These are phyloP conservation scores for Eurois occulta DNA, from an alignment of 2,888 invertebrate species.

Conservation along the genomic window DNA sequence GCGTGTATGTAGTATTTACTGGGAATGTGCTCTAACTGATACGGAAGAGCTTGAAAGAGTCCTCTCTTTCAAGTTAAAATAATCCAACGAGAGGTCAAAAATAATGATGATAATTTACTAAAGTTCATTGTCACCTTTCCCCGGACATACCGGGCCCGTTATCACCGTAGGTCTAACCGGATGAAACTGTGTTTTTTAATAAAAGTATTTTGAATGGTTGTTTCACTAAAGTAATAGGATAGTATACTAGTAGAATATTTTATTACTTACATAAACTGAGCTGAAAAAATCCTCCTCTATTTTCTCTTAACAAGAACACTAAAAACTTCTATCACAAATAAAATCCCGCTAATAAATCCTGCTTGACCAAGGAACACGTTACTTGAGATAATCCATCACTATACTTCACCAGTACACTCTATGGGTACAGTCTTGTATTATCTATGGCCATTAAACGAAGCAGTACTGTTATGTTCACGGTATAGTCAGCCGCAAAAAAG, in stretches of 20 bases:
- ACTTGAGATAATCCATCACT: constrained; percentile 37
- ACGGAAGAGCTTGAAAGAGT: background rate
- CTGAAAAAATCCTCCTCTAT: no score
- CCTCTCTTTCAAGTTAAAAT: no score
- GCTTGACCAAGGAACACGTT: constrained; percentile 32
- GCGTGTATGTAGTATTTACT: background rate
- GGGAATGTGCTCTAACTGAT: background rate
- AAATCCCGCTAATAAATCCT: constrained; percentile 41
- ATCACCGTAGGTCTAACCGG: background rate
- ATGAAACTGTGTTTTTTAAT: background rate
- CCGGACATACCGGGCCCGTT: background rate
- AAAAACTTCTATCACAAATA: constrained; percentile 31
- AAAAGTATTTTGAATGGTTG: background rate
- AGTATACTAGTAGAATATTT: background rate
- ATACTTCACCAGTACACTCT: constrained; percentile 44
- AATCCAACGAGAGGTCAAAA: background rate
- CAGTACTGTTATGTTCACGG: constrained; percentile 71
- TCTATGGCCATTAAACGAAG: constrained; percentile 72
- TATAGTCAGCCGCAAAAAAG: background rate
- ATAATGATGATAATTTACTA: background rate
- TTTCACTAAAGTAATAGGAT: background rate
- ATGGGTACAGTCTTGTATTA: constrained; percentile 46
- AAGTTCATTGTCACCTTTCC: background rate
- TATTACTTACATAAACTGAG: background rate
- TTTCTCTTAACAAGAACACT: constrained; percentile 1